A percentile compares a stretch with the other conserved stretches of the same genome.
phyloP scores from a whole-genome alignment of 2,113 vertebrate genomes.

The Siphamia tubifer region DNA sequence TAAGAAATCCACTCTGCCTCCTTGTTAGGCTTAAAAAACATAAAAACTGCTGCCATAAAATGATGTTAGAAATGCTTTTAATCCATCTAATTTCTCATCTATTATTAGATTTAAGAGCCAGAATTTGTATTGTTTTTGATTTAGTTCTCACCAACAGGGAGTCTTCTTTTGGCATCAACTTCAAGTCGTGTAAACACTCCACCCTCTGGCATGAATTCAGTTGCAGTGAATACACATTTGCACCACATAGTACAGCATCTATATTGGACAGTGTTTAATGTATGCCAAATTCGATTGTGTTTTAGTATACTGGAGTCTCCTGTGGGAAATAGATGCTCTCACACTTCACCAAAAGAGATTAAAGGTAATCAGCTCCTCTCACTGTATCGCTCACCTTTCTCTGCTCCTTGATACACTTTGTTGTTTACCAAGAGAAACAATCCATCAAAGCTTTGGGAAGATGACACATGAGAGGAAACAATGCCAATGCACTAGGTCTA shows the following conservation, averaged over 20 bases:
- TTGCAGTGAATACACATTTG: not conserved
- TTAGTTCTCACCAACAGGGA: not conserved
- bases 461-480: conserved; percentile 28
- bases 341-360: conserved; percentile 28
- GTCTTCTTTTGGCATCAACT: not conserved
- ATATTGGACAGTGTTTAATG: conserved; percentile 6
- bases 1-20: not conserved
- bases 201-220: not conserved
- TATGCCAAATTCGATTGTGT: conserved; percentile 32
- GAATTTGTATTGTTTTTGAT: not conserved
- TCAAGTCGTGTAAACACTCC: not conserved
- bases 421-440: conserved; percentile 55
- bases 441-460: conserved; percentile 50
- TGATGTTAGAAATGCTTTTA: no score
- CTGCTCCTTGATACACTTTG: conserved; percentile 45
- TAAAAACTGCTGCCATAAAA: no score
- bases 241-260: not conserved
- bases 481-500: conserved; percentile 28
- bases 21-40: no score
- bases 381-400: conserved; percentile 39
- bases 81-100: no score
- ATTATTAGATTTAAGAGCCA: not conserved
- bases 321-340: conserved; percentile 20
- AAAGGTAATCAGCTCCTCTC: conserved; percentile 56
- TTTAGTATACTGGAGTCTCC: conserved; percentile 8